Evolutionary conservation across 37 sponge, comb jelly and placozoan genomes (phyloP), one percentile per base, ranked within the genome.

Genomic region (Agelas oroides): DNA sequence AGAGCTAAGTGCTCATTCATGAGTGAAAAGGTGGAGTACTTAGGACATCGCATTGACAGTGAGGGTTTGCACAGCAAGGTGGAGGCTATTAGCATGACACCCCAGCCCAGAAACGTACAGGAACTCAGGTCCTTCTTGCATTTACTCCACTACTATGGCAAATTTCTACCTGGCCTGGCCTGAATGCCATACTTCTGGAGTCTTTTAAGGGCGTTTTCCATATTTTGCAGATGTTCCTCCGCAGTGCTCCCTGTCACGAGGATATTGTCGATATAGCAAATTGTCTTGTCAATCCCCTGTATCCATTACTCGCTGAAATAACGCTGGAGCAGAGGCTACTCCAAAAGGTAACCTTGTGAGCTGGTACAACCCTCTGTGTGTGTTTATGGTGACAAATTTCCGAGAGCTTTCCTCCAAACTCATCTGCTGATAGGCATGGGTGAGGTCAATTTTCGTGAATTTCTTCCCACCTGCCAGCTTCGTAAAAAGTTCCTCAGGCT

Each of bases 391-490:
- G 6, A 75, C 39, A 18, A 61, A 60, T 59, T 35, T 57, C 52
- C 30, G 24, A 34, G 78, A 84, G 21, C 78, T 85, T 20, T 78
- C 70, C 13, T 58, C 75, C 18, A 90, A 25, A 41, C 24, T 23
- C 30, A 90, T 15, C 24, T 90, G 78, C 70, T 73, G 70, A 59
- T 83, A 90, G 17, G 85, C 90, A 5, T 55, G 69, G 20, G 38
- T 71, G 13, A 90, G 66, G 59, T 90, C 90, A 41, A 90, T 33
- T 54, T 84, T 84, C n/a, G 79, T 77, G 68, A 90, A 90, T 33
- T 74, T 52, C 38, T 79, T 25, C n/a, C 90, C 85, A 14, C 83
- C 89, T 13, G 74, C 58, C 25, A 88, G 37, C 12, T n/a, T 53
- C 5, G 83, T 77, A 55, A 88, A 82, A 15, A 82, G 40, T 16